Conservation (phyloP, 2,888 invertebrate genomes). For the Mechanitis messenoides region DNA sequence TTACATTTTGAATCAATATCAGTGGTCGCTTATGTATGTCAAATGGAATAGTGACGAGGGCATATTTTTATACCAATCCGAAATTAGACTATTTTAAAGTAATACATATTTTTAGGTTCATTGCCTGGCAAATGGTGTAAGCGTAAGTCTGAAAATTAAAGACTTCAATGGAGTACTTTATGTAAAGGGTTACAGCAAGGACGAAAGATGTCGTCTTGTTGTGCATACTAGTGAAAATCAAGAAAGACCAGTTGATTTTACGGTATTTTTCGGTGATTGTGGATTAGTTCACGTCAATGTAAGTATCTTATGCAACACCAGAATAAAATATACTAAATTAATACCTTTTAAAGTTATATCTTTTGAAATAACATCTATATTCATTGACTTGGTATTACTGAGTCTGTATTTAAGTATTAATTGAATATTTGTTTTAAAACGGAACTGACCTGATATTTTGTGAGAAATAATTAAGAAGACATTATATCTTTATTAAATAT, state of each 20-base stretch:
- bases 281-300: conserved; percentile 93
- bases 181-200: conserved; percentile 96
- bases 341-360: too few species aligned
- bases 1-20: too few species aligned
- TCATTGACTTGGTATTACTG: too few species aligned
- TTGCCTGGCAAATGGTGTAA: conserved; percentile 93
- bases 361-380: too few species aligned
- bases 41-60: too few species aligned
- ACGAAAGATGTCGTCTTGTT: conserved; percentile 90
- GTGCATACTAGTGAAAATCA: conserved; percentile 84
- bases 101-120: conserved; percentile 75
- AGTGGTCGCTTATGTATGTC: too few species aligned
- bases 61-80: too few species aligned
- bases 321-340: not conserved
- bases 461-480: not conserved
- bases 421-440: too few species aligned
- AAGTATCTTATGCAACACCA: conserved; percentile 49
- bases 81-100: not conserved
- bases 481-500: conserved; percentile 17
- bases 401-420: too few species aligned
- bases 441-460: too few species aligned
- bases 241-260: conserved; percentile 85
- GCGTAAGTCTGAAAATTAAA: conserved; percentile 86
- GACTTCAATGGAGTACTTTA: conserved; percentile 94
- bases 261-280: conserved; percentile 93